phyloP scores from a whole-genome alignment of 2,797 vertebrate genomes.

The Tinamus major region DNA sequence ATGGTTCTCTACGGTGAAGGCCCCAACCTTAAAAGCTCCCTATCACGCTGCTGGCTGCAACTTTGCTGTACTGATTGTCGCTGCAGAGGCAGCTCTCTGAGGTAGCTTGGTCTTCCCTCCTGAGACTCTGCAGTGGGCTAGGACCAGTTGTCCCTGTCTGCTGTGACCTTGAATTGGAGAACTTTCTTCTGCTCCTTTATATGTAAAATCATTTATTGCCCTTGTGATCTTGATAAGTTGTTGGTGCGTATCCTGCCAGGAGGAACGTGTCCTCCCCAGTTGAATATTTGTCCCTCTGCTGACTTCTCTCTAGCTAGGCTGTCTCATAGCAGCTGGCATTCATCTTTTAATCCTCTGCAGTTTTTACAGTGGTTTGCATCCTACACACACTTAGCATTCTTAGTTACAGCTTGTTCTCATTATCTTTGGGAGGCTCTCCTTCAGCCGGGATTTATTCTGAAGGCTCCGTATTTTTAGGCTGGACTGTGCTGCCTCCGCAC shows the following conservation, averaged over 20 bases:
- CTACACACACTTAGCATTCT: constrained; percentile 31
- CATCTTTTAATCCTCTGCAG: constrained; percentile 49
- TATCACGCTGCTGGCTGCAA: not conserved
- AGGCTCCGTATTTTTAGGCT: constrained; percentile 78
- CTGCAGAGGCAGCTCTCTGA: not conserved
- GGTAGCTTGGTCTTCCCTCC: not conserved
- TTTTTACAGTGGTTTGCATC: constrained; percentile 60
- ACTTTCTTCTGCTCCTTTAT: not conserved
- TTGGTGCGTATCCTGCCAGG: not conserved
- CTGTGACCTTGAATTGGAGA: not conserved
- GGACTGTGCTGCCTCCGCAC: constrained; percentile 76
- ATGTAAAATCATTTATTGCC: not conserved
- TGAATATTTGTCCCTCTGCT: not conserved
- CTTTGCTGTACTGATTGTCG: rapidly evolving
- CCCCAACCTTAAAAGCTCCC: not conserved
- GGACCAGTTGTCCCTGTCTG: not conserved
- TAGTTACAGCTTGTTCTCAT: constrained; percentile 72
- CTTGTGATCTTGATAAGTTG: not conserved
- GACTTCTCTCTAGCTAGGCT: not conserved
- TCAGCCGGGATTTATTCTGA: constrained; percentile 76
- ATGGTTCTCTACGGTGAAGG: not conserved
- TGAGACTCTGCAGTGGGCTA: not conserved
- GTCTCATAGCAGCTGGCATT: constrained; percentile 49
- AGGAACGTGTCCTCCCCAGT: not conserved
- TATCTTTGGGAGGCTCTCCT: constrained; percentile 64